These are phyloP conservation scores for Halcyon malimbica DNA, from an alignment of 2,113 vertebrate genomes.

Conservation along the genomic window DNA sequence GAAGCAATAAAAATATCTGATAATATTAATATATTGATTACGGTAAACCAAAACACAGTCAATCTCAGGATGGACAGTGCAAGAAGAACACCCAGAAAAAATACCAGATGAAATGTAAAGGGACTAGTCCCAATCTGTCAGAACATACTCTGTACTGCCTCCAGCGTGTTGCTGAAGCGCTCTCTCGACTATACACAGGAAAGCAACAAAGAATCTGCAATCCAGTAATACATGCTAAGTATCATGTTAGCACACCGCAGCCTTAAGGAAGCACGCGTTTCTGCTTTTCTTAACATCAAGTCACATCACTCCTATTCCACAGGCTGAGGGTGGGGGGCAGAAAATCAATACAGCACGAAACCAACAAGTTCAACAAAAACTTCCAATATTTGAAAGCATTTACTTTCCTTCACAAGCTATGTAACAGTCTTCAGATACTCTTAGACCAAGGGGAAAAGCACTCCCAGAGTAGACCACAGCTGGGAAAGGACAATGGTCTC, in stretches of 20 bases:
- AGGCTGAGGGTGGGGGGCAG: too few relatives aligned
- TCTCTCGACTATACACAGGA: neutral
- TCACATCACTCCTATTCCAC: neutral
- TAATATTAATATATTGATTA: neutral
- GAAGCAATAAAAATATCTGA: neutral
- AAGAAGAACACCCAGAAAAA: neutral
- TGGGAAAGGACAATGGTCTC: neutral
- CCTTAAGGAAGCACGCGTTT: neutral
- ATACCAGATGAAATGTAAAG: neutral
- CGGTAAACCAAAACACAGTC: neutral
- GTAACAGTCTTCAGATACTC: neutral
- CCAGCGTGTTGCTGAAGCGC: neutral
- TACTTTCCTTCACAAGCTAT: neutral
- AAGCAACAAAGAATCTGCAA: neutral
- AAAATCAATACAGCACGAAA: neutral
- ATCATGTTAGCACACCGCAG: neutral
- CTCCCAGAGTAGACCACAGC: neutral
- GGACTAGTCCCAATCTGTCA: neutral
- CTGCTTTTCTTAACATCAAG: neutral
- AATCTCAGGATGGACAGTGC: neutral
- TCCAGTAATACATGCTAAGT: neutral
- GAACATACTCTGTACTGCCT: neutral
- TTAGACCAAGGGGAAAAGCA: neutral
- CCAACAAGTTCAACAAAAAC: neutral
- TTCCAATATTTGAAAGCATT: accelerated